Conservation (phyloP, 2,797 vertebrate genomes). For the Labroides dimidiatus region DNA sequence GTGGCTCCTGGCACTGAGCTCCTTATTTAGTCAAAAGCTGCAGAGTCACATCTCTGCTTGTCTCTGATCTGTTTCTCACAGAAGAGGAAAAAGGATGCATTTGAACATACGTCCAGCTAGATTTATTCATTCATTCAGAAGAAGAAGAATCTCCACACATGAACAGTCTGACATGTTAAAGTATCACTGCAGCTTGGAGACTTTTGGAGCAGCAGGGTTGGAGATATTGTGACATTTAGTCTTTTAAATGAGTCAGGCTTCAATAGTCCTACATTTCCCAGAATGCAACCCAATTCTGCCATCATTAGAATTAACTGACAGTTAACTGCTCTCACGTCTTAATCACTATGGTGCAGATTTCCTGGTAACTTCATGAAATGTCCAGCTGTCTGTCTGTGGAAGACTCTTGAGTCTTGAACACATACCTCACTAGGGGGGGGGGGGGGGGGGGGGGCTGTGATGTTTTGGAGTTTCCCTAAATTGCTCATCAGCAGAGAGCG, state of each 20-base stretch:
- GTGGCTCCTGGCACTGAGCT: conserved; percentile 67
- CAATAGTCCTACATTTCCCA: not conserved
- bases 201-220: not conserved
- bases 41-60: conserved; percentile 46
- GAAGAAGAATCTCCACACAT: not conserved
- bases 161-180: too few species aligned
- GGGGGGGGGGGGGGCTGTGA: too few species aligned
- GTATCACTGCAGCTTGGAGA: too few species aligned
- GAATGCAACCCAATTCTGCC: not conserved
- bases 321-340: not conserved
- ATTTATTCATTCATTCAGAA: not conserved
- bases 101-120: not conserved
- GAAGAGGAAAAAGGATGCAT: not conserved
- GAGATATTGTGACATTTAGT: not conserved
- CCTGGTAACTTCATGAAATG: not conserved
- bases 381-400: not conserved
- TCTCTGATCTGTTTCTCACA: conserved; percentile 22
- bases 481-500: not conserved
- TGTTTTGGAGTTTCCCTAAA: not conserved
- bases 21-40: conserved; percentile 78
- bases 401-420: not conserved
- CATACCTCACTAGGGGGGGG: not conserved
- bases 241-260: not conserved
- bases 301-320: not conserved
- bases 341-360: not conserved